A percentile compares a stretch with the other conserved stretches of the same genome.
These are phyloP conservation scores for Globodera ellingtonae DNA, from an alignment of 1,140 invertebrate species.

Conservation along the genomic window DNA sequence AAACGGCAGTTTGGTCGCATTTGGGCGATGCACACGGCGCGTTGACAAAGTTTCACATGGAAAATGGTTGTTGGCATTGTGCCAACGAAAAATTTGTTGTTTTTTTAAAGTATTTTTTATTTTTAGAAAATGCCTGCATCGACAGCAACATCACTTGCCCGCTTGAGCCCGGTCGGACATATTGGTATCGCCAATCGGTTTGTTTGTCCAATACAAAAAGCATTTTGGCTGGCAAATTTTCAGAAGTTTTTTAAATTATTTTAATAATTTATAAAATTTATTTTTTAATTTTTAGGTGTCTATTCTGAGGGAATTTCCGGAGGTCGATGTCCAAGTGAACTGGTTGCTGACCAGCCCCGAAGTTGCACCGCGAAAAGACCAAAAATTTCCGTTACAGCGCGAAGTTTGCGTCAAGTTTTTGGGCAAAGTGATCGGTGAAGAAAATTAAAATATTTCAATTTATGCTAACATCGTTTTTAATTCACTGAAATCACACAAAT, in stretches of 20 bases:
- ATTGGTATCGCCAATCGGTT: constrained; percentile 47
- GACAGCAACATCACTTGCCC: constrained; percentile 46
- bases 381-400: constrained; percentile 17
- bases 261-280: too few relatives aligned
- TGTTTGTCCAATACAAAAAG: neutral
- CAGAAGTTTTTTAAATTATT: too few relatives aligned
- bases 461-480: too few relatives aligned
- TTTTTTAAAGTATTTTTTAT: neutral
- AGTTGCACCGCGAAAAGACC: neutral
- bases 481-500: neutral
- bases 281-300: neutral
- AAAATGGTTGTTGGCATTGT: constrained; percentile 24
- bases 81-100: neutral
- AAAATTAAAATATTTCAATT: constrained; percentile 13
- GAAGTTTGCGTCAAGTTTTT: constrained; percentile 40
- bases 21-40: constrained; percentile 39
- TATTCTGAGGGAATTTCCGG: constrained; percentile 25
- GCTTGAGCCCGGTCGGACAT: constrained; percentile 41
- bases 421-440: constrained; percentile 33
- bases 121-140: constrained; percentile 35
- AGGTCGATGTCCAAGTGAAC: constrained; percentile 29
- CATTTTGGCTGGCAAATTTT: neutral
- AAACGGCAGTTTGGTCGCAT: constrained; percentile 42
- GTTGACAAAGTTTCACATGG: constrained; percentile 41
- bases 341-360: constrained; percentile 29